Conservation (phyloP, 2,888 invertebrate species). For the Tuta absoluta region DNA sequence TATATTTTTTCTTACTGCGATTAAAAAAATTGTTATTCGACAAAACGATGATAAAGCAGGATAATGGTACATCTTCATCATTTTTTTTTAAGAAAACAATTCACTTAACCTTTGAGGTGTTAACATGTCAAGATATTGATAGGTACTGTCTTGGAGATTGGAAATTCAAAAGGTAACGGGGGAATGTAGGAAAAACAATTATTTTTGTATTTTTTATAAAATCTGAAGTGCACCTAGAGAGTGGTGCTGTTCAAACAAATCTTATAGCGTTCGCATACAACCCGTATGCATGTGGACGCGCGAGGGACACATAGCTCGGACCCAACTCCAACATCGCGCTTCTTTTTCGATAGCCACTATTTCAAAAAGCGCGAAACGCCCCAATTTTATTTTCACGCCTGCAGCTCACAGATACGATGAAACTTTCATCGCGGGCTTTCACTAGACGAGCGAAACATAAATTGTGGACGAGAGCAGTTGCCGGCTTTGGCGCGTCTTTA, state of each 20-base stretch:
- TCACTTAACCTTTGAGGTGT: constrained; percentile 45
- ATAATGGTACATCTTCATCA: constrained; percentile 48
- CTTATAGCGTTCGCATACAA: background rate
- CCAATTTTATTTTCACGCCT: constrained; percentile 75
- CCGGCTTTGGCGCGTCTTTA: constrained; percentile 35
- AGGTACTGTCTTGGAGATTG: constrained; percentile 37
- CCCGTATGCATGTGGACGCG: background rate
- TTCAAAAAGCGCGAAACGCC: constrained; percentile 36
- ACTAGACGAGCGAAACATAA: constrained; percentile 38
- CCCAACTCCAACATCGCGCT: constrained; percentile 16
- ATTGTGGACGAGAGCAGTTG: constrained; percentile 40
- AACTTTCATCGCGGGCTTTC: constrained; percentile 69
- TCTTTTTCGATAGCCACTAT: constrained; percentile 30
- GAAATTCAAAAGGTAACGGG: constrained; percentile 4
- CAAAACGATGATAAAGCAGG: constrained; percentile 73
- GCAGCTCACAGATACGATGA: constrained; percentile 73
- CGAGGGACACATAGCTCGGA: constrained; percentile 9
- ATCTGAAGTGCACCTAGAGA: background rate
- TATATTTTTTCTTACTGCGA: too few species aligned
- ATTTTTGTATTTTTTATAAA: too few species aligned
- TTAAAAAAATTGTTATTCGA: too few species aligned
- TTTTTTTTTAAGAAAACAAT: constrained; percentile 71
- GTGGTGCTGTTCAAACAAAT: background rate
- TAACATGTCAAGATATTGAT: constrained; percentile 43
- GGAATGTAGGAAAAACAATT: background rate